A percentile compares a stretch with the other conserved stretches of the same genome.
Conservation (phyloP, 2,888 invertebrate genomes). For the Laspeyria flexula region DNA sequence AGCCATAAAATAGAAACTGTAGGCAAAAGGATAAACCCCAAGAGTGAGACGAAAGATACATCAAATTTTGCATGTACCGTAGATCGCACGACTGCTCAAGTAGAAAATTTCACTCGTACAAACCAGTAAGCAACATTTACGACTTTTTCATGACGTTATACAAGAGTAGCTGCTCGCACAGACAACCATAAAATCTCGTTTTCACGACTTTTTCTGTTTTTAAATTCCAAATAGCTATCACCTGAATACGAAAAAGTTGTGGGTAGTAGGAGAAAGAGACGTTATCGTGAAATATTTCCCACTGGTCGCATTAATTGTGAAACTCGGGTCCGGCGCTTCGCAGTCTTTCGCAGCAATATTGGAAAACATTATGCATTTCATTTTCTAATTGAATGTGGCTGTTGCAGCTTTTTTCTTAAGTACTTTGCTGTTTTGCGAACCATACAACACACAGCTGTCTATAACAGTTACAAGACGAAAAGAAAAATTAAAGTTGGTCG, state of each 20-base stretch:
- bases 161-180: conserved; percentile 63
- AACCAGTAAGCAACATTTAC: conserved; percentile 76
- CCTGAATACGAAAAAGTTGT: conserved; percentile 41
- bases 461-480: conserved; percentile 53
- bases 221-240: conserved; percentile 52
- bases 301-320: conserved; percentile 51
- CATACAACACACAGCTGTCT: conserved; percentile 52
- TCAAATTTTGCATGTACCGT: conserved; percentile 75
- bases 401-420: conserved; percentile 31
- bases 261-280: conserved; percentile 38
- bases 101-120: conserved; percentile 74
- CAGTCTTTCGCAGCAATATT: conserved; percentile 41
- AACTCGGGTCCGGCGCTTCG: conserved; percentile 34
- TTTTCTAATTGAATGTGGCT: conserved; percentile 40
- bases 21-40: conserved; percentile 48
- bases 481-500: conserved; percentile 61
- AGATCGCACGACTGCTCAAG: conserved; percentile 67
- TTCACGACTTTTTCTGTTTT: conserved; percentile 50
- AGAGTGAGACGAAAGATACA: conserved; percentile 58
- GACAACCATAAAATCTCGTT: conserved; percentile 69
- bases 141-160: conserved; percentile 75
- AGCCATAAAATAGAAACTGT: conserved; percentile 59
- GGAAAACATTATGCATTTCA: conserved; percentile 48
- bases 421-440: conserved; percentile 17
- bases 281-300: conserved; percentile 48